These are phyloP conservation scores for Theocolax elegans DNA, from an alignment of 1,140 invertebrate genomes.

Conservation along the genomic window DNA sequence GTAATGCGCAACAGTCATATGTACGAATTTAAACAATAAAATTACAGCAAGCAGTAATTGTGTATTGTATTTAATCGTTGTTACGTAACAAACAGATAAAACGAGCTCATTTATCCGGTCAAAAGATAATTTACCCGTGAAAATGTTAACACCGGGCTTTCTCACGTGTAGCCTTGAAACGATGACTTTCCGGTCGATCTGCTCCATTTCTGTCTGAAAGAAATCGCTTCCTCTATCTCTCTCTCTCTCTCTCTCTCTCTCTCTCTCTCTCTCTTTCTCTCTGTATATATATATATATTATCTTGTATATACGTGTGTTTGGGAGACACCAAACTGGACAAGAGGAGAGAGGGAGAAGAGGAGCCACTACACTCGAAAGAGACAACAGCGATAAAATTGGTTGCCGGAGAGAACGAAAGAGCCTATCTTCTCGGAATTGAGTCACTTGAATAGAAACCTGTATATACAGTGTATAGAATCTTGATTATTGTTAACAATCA, in stretches of 20 bases:
- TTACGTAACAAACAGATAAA: too few relatives aligned
- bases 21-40: too few relatives aligned
- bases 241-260: neutral
- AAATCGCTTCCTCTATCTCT: slow-evolving; percentile 1
- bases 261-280: neutral
- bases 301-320: slow-evolving; percentile 3
- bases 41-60: too few relatives aligned
- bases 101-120: too few relatives aligned
- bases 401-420: neutral
- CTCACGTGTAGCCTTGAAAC: slow-evolving; percentile 36
- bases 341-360: too few relatives aligned
- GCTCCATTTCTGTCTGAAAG: slow-evolving; percentile 23
- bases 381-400: neutral
- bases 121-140: too few relatives aligned
- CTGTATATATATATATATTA: neutral
- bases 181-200: slow-evolving; percentile 24
- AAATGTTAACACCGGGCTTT: slow-evolving; percentile 40
- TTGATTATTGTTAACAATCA: too few relatives aligned
- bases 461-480: too few relatives aligned
- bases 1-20: too few relatives aligned
- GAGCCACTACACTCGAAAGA: too few relatives aligned
- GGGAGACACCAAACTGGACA: slow-evolving; percentile 1
- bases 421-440: slow-evolving; percentile 1
- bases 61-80: too few relatives aligned
- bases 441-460: too few relatives aligned